phyloP scores from a whole-genome alignment of 2,113 vertebrate genomes.

The Halcyon malimbica region DNA sequence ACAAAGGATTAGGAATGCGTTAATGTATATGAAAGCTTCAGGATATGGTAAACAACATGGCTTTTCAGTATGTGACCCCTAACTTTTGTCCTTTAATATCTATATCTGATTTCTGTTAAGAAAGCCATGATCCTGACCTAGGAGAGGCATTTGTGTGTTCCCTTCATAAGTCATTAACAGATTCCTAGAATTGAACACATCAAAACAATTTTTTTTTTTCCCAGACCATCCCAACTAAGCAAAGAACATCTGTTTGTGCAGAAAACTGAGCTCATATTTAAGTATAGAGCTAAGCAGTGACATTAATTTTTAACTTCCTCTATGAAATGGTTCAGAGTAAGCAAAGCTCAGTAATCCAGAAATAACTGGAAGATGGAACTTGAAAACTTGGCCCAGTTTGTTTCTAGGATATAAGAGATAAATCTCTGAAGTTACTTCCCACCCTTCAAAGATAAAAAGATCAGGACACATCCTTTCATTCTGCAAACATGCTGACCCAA shows the following conservation, averaged over 20 bases:
- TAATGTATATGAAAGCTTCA: background rate
- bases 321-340: conserved; percentile 12
- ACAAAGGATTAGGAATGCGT: background rate
- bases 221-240: background rate
- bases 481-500: background rate
- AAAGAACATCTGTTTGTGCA: conserved; percentile 31
- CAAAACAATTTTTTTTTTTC: conserved; percentile 18
- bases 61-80: background rate
- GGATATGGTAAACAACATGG: background rate
- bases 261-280: conserved; percentile 21
- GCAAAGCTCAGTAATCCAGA: conserved; percentile 32
- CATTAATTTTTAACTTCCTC: conserved; percentile 55
- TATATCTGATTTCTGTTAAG: background rate
- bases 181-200: conserved; percentile 17
- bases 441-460: conserved; percentile 42
- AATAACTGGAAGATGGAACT: background rate
- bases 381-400: conserved; percentile 40
- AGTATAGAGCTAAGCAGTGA: background rate
- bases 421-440: conserved; percentile 18
- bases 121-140: background rate
- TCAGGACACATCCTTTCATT: conserved; percentile 45
- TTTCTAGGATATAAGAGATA: conserved; percentile 34
- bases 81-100: background rate
- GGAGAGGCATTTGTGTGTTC: background rate
- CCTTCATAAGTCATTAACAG: background rate